These are phyloP conservation scores for Clarias magur DNA, from an alignment of 2,113 vertebrate genomes.

Conservation along the genomic window DNA sequence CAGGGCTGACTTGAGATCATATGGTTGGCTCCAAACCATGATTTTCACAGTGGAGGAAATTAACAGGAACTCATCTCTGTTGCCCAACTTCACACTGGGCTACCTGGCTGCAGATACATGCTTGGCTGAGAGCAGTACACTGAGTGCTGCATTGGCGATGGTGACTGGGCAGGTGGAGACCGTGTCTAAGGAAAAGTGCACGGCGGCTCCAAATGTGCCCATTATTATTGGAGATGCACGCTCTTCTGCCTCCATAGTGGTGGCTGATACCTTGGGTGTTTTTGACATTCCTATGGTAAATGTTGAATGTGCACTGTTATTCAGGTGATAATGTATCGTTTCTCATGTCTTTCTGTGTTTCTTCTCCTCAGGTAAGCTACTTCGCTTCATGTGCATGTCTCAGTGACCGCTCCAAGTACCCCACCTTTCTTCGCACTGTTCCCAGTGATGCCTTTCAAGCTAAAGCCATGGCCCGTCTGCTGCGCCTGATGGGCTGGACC, in stretches of 20 bases:
- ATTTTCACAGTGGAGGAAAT: slow-evolving; percentile 59
- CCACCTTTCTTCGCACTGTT: slow-evolving; percentile 58
- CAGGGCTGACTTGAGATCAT: slow-evolving; percentile 61
- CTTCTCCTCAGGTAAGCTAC: slow-evolving; percentile 58
- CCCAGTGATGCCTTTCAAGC: slow-evolving; percentile 65
- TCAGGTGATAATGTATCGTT: background rate
- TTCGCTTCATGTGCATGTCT: slow-evolving; percentile 54
- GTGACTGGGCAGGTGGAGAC: slow-evolving; percentile 51
- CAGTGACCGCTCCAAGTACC: slow-evolving; percentile 48
- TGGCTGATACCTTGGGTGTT: slow-evolving; percentile 60
- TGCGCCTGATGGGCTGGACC: slow-evolving; percentile 59
- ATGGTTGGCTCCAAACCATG: slow-evolving; percentile 59
- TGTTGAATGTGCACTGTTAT: background rate
- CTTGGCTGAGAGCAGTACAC: slow-evolving; percentile 57
- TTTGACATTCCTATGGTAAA: slow-evolving; percentile 66
- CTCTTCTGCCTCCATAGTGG: slow-evolving; percentile 59
- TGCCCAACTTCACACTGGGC: slow-evolving; percentile 58
- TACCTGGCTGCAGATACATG: slow-evolving; percentile 63
- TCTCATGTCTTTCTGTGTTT: background rate
- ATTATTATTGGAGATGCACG: slow-evolving; percentile 61
- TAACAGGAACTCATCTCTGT: slow-evolving; percentile 46
- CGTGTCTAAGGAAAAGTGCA: slow-evolving; percentile 45
- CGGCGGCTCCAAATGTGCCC: slow-evolving; percentile 40
- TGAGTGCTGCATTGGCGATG: slow-evolving; percentile 56
- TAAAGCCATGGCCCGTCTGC: slow-evolving; percentile 56